Percentiles rank a stretch among this genome's conserved stretches.
phyloP scores from a whole-genome alignment of 1,140 invertebrate species.

The Neelides sp. region DNA sequence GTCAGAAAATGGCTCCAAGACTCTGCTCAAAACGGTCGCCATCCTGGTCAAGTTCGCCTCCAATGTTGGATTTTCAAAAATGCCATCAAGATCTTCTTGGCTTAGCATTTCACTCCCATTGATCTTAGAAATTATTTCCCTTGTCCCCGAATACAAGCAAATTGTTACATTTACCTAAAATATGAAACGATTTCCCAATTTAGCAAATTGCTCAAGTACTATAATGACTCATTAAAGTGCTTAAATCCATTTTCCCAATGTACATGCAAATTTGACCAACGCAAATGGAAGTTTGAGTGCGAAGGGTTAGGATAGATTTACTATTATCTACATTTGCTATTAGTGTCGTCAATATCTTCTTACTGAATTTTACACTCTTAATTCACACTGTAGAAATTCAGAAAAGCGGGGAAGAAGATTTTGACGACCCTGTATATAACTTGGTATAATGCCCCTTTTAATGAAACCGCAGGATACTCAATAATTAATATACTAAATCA shows the following conservation, averaged over 20 bases:
- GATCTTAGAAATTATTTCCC: neutral
- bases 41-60: constrained; percentile 2
- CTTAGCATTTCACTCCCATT: neutral
- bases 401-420: no score
- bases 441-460: no score
- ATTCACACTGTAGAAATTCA: no score
- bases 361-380: no score
- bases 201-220: neutral
- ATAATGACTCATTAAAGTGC: neutral
- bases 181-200: neutral
- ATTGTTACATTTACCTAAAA: constrained; percentile 13
- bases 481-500: no score
- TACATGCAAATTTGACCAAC: neutral
- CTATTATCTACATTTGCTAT: neutral
- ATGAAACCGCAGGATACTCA: no score
- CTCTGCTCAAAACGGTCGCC: neutral
- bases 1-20: constrained; percentile 14
- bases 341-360: constrained; percentile 2
- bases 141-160: constrained; percentile 15
- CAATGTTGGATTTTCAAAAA: constrained; percentile 2
- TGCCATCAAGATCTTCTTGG: neutral
- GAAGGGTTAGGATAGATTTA: neutral
- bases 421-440: no score
- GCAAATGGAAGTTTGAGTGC: neutral
- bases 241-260: neutral